phyloP scores from a whole-genome alignment of 2,888 invertebrate genomes.

The Perdita meconis region DNA sequence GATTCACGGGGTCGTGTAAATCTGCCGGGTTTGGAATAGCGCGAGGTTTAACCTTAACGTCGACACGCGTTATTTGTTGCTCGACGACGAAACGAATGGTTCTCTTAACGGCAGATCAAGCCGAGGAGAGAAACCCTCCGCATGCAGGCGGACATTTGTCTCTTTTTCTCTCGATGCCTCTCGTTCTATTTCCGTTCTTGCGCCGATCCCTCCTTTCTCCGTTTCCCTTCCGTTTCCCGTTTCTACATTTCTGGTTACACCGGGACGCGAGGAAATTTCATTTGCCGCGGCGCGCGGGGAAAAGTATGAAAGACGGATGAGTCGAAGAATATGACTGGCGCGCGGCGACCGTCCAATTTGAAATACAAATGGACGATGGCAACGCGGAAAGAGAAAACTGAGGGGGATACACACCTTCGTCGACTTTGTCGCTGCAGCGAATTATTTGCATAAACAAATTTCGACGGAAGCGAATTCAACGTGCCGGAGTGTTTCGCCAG shows the following conservation, averaged over 20 bases:
- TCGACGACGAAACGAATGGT: conserved; percentile 24
- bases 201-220: too few species aligned
- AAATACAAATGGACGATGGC: conserved; percentile 61
- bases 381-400: conserved; percentile 56
- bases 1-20: conserved; percentile 54
- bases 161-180: not conserved
- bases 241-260: conserved; percentile 12
- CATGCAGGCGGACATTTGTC: not conserved
- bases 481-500: conserved; percentile 64
- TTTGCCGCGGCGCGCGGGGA: conserved; percentile 4
- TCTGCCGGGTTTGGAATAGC: conserved; percentile 33
- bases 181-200: not conserved
- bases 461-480: conserved; percentile 72
- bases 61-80: conserved; percentile 52
- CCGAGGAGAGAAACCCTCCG: conserved; percentile 19
- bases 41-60: conserved; percentile 39
- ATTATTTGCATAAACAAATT: conserved; percentile 80
- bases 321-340: conserved; percentile 59
- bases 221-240: too few species aligned
- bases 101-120: conserved; percentile 30
- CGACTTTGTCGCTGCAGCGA: conserved; percentile 72
- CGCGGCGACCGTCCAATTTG: conserved; percentile 47
- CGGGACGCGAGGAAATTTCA: conserved; percentile 10
- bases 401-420: conserved; percentile 62
- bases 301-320: conserved; percentile 37